phyloP scores from a whole-genome alignment of 2,888 invertebrate species.

The Eubasilissa splendida region DNA sequence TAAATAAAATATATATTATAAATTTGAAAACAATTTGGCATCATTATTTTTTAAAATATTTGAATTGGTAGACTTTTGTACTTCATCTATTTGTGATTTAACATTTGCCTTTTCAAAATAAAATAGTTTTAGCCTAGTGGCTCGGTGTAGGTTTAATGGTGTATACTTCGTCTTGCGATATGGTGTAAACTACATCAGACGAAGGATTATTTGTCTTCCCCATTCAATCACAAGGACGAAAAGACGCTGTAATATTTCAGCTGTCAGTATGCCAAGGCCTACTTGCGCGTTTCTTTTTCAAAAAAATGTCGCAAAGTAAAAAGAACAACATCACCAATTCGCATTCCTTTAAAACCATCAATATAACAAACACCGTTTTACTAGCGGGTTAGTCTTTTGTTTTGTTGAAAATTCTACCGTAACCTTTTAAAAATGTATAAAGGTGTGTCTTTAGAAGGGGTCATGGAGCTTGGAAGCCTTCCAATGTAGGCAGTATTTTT shows the following conservation, averaged over 20 bases:
- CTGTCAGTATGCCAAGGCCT: constrained; percentile 48
- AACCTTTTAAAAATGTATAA: constrained; percentile 57
- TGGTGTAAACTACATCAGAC: background rate
- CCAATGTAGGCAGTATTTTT: constrained; percentile 12
- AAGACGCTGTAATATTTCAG: constrained; percentile 56
- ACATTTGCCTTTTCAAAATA: too few relatives aligned
- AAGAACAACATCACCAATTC: background rate
- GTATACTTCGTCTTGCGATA: background rate
- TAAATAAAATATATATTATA: too few relatives aligned
- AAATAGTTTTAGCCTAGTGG: too few relatives aligned
- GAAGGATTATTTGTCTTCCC: constrained; percentile 36
- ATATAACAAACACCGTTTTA: constrained; percentile 13
- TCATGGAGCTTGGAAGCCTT: constrained; percentile 34
- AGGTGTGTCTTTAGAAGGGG: constrained; percentile 47
- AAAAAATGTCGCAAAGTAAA: background rate
- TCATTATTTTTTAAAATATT: too few relatives aligned
- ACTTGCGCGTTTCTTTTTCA: background rate
- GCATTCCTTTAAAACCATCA: background rate
- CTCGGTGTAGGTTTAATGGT: too few relatives aligned
- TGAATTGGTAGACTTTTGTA: too few relatives aligned
- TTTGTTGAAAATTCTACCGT: constrained; percentile 2
- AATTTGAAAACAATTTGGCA: too few relatives aligned
- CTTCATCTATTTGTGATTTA: too few relatives aligned
- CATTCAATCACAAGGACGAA: constrained; percentile 14
- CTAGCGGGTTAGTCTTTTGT: background rate